Evolutionary conservation across 2,888 invertebrate species (phyloP).

Genomic region (Lypha dubia): DNA sequence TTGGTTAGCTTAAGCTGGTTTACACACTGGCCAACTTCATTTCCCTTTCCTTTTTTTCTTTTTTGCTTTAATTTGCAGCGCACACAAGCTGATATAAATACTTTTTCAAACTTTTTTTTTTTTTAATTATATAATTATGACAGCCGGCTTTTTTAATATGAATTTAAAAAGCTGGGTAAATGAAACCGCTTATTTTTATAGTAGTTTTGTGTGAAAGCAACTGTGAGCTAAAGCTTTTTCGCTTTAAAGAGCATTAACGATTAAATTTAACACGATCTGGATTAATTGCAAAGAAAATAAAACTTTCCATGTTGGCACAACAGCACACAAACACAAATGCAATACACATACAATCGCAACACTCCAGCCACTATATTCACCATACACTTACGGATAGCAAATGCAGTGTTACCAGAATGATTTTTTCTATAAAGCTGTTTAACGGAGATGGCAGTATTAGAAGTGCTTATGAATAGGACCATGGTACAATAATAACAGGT

Average conservation of each 20-base stretch:
- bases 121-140: slow-evolving; percentile 34
- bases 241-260: background rate
- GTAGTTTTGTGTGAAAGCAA: background rate
- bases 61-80: too few species aligned
- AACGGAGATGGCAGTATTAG: too few species aligned
- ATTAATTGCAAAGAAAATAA: background rate
- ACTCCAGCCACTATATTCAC: background rate
- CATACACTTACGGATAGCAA: background rate
- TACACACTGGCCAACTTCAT: slow-evolving; percentile 39
- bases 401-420: background rate
- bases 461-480: too few species aligned
- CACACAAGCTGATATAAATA: slow-evolving; percentile 17
- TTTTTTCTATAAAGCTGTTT: too few species aligned
- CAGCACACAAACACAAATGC: background rate
- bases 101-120: slow-evolving; percentile 27
- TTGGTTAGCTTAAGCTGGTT: slow-evolving; percentile 23
- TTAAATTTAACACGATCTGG: background rate
- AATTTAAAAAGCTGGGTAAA: background rate
- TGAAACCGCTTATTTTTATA: background rate
- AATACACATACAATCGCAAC: background rate
- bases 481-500: too few species aligned
- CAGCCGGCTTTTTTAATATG: slow-evolving; percentile 35
- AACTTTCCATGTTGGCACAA: background rate
- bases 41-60: slow-evolving; percentile 79
- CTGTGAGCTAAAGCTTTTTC: background rate